A percentile compares a stretch with the other conserved stretches of the same genome.
phyloP scores from a whole-genome alignment of 1,140 invertebrate genomes.

The Drosophila littoralis region DNA sequence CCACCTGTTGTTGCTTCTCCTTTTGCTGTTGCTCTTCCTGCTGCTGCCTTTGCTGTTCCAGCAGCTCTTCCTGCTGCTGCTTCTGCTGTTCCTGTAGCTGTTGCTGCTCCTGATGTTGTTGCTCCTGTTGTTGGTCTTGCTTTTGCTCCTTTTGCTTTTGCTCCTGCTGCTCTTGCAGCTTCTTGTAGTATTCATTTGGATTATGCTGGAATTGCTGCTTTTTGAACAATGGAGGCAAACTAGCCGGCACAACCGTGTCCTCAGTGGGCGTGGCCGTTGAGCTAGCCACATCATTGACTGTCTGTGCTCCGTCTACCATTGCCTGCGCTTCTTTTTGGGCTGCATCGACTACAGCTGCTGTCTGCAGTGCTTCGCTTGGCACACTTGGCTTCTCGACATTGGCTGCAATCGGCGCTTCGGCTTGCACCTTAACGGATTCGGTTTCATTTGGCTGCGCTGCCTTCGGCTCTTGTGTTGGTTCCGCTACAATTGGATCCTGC shows the following conservation, averaged over 20 bases:
- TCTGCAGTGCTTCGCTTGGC: neutral
- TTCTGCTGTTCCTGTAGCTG: neutral
- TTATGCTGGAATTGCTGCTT: conserved; percentile 49
- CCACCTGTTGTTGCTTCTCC: neutral
- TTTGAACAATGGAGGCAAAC: conserved; percentile 56
- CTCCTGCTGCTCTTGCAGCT: conserved; percentile 45
- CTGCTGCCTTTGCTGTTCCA: conserved; percentile 56
- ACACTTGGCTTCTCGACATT: neutral
- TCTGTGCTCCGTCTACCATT: neutral
- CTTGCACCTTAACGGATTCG: neutral
- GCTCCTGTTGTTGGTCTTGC: neutral
- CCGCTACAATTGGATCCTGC: neutral
- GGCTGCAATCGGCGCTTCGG: neutral
- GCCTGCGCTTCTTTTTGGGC: neutral
- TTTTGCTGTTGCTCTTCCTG: conserved; percentile 40
- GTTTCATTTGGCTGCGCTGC: neutral
- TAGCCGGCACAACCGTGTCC: conserved; percentile 11
- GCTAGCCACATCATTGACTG: neutral
- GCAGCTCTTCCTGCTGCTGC: conserved; percentile 5
- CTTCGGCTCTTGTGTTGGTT: neutral
- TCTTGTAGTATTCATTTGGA: conserved; percentile 63
- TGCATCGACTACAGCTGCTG: neutral
- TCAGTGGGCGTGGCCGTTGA: neutral
- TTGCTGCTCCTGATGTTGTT: too few relatives aligned
- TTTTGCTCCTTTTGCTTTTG: conserved; percentile 3